A percentile compares a stretch with the other conserved stretches of the same genome.
phyloP scores from a whole-genome alignment of 2,888 invertebrate genomes.

The Caenorhabditis auriculariae region DNA sequence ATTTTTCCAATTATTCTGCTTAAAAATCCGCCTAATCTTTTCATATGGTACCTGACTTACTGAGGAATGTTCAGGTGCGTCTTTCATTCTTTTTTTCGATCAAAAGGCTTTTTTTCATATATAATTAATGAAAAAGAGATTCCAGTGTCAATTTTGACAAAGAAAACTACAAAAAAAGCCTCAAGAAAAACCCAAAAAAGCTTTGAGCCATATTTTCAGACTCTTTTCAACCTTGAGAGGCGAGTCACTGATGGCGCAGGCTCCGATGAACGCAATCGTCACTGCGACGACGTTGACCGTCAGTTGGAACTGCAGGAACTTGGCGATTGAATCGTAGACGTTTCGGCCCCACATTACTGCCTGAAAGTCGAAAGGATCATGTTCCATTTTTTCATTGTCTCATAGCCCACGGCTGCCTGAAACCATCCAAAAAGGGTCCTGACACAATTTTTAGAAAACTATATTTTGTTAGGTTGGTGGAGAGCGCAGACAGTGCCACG shows the following conservation, averaged over 20 bases:
- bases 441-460: no score
- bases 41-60: no score
- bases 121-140: neutral
- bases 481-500: no score
- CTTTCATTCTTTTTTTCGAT: neutral
- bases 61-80: neutral
- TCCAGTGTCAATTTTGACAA: neutral
- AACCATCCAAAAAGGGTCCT: no score
- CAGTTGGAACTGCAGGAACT: constrained; percentile 68
- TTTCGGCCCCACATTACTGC: constrained; percentile 70
- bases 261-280: constrained; percentile 68
- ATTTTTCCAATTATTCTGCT: no score
- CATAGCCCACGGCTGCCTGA: no score
- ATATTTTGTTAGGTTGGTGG: no score
- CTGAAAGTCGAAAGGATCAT: constrained; percentile 5
- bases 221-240: constrained; percentile 41
- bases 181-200: no score
- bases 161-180: neutral
- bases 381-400: neutral
- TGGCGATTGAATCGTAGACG: constrained; percentile 69
- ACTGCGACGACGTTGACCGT: constrained; percentile 70
- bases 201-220: neutral
- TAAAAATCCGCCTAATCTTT: no score
- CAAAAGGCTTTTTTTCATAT: neutral
- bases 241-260: constrained; percentile 68